Percentiles rank a stretch among this genome's conserved stretches.
Conservation (phyloP, 2,113 vertebrate genomes). For the Cheilinus undulatus region DNA sequence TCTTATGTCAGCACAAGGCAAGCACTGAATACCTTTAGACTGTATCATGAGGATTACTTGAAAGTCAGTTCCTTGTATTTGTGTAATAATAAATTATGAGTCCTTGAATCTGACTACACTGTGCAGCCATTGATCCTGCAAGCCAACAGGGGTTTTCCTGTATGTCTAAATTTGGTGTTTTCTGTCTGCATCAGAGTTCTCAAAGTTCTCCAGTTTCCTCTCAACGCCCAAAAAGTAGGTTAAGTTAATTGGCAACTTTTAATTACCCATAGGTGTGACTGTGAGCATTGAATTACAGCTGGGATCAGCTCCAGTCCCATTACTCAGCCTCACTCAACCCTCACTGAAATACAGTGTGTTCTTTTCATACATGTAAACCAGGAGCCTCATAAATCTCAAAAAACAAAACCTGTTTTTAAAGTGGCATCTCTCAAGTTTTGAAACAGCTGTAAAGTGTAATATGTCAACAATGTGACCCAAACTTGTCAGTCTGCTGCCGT, state of each 20-base stretch:
- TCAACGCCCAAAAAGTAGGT: background rate
- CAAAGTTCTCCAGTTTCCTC: background rate
- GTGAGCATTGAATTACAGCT: background rate
- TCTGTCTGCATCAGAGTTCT: background rate
- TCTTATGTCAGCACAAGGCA: background rate
- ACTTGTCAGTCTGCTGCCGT: conserved; percentile 47
- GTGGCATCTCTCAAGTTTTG: background rate
- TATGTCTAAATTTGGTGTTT: background rate
- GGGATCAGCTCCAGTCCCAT: background rate
- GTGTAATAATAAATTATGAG: background rate
- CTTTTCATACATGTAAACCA: too few relatives aligned
- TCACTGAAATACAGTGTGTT: too few relatives aligned
- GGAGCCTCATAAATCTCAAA: background rate
- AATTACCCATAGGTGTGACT: background rate
- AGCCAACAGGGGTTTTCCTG: background rate
- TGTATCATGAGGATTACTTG: background rate
- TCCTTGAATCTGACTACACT: background rate
- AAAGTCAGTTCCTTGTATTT: background rate
- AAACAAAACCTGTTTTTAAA: background rate
- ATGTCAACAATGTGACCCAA: conserved; percentile 55
- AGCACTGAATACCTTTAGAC: conserved; percentile 13
- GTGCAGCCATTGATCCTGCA: background rate
- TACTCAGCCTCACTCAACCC: background rate
- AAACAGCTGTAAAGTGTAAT: conserved; percentile 28
- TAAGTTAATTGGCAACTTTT: background rate